Percentiles rank a stretch among this genome's conserved stretches.
phyloP scores from a whole-genome alignment of 2,888 invertebrate species.

The Morpho achilles region DNA sequence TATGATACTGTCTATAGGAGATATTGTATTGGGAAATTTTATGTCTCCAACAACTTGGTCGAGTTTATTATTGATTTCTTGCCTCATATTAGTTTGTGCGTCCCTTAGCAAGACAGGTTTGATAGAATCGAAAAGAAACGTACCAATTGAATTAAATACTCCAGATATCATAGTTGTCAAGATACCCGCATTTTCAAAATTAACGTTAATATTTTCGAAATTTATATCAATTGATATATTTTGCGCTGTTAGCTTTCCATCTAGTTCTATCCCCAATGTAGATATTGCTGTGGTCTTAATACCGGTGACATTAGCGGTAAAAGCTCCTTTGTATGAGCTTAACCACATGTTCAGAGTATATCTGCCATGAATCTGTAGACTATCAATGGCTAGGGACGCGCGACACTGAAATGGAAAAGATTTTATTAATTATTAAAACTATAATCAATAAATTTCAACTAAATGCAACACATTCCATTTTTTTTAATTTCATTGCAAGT shows the following conservation, averaged over 20 bases:
- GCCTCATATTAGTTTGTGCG: constrained; percentile 85
- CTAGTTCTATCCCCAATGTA: constrained; percentile 84
- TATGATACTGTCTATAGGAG: constrained; percentile 90
- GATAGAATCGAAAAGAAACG: constrained; percentile 92
- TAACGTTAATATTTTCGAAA: constrained; percentile 86
- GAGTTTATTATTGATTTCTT: constrained; percentile 86
- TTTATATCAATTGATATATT: constrained; percentile 88
- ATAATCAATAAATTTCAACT: no score
- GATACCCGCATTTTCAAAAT: constrained; percentile 90
- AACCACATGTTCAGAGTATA: constrained; percentile 87
- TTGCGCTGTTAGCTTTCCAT: constrained; percentile 87
- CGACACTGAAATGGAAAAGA: constrained; percentile 78
- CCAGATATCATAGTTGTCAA: constrained; percentile 84
- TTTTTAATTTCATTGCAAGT: no score
- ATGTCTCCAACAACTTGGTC: constrained; percentile 83
- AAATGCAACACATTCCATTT: no score
- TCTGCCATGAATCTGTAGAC: constrained; percentile 84
- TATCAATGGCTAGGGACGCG: constrained; percentile 85
- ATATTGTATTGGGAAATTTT: constrained; percentile 90
- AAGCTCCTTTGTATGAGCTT: constrained; percentile 84
- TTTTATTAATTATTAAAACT: no score
- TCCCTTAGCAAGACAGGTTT: constrained; percentile 90
- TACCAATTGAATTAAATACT: constrained; percentile 89
- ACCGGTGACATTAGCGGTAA: constrained; percentile 85
- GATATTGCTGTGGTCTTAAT: constrained; percentile 85